These are phyloP conservation scores for Chelonus insularis DNA, from an alignment of 1,140 invertebrate species.

Conservation along the genomic window DNA sequence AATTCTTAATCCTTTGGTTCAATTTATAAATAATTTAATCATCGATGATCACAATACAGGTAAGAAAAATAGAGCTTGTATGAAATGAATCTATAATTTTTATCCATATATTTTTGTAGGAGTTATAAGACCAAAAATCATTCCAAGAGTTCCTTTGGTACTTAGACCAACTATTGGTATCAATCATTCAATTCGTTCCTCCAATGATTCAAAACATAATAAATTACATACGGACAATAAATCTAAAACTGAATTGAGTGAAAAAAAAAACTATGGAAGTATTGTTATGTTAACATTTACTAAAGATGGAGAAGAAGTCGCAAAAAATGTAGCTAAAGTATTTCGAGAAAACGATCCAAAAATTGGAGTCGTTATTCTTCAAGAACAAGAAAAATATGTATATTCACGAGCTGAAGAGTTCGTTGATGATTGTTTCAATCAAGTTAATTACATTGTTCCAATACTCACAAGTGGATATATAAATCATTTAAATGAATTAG, in stretches of 20 bases:
- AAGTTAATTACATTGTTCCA: constrained; percentile 49
- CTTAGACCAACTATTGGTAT: constrained; percentile 32
- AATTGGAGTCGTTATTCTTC: constrained; percentile 48
- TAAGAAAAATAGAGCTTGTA: not conserved
- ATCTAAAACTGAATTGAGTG: not conserved
- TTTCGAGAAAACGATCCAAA: constrained; percentile 42
- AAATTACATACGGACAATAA: constrained; percentile 1
- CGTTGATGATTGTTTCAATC: constrained; percentile 48
- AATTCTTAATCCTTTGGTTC: constrained; percentile 35
- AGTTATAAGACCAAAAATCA: constrained; percentile 32
- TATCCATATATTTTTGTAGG: constrained; percentile 5
- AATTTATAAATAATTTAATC: constrained; percentile 32
- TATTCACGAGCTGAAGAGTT: constrained; percentile 45
- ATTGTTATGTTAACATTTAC: constrained; percentile 48
- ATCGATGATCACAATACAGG: constrained; percentile 1
- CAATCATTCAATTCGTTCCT: not conserved
- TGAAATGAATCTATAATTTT: constrained; percentile 12
- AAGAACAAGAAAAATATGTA: constrained; percentile 46
- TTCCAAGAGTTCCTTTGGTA: constrained; percentile 44
- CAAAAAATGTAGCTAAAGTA: constrained; percentile 37
- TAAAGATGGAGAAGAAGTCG: constrained; percentile 37
- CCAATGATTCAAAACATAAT: not conserved
- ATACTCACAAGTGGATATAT: constrained; percentile 46
- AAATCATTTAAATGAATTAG: constrained; percentile 31
- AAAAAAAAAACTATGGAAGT: constrained; percentile 33